Evolutionary conservation across 2,113 vertebrate genomes (phyloP).

Genomic region (Chinchilla lanigera): DNA sequence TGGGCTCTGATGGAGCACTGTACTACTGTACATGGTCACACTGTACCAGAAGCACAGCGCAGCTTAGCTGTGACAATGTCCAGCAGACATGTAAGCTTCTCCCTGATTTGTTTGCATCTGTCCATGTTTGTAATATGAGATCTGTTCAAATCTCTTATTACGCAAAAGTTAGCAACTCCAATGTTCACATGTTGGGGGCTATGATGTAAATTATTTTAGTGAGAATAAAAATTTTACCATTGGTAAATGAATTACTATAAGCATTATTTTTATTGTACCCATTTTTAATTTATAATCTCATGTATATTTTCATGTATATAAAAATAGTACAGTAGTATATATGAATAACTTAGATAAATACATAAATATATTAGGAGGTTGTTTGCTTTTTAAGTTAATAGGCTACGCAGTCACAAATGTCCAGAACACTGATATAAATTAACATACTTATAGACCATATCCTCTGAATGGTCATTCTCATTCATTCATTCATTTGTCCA

Average conservation of each 20-base stretch:
- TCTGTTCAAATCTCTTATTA: not conserved
- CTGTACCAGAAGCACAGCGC: not conserved
- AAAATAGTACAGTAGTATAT: not conserved
- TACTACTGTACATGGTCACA: not conserved
- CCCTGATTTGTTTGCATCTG: not conserved
- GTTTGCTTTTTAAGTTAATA: constrained; percentile 33
- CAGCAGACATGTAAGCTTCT: not conserved
- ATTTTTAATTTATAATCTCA: constrained; percentile 9
- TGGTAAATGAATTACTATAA: constrained; percentile 48
- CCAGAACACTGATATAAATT: constrained; percentile 2
- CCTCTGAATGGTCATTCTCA: constrained; percentile 26
- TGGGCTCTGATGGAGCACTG: not conserved
- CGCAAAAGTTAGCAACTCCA: not conserved
- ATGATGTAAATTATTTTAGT: not conserved
- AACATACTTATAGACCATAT: constrained; percentile 36
- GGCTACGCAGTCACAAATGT: not conserved
- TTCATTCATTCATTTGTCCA: constrained; percentile 23
- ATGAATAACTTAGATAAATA: constrained; percentile 25
- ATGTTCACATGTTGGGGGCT: not conserved
- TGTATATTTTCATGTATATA: constrained; percentile 18
- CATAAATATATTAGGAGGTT: not conserved
- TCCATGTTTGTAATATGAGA: not conserved
- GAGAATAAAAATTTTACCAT: constrained; percentile 28
- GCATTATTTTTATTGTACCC: not conserved
- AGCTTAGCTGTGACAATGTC: not conserved